A percentile compares a stretch with the other conserved stretches of the same genome.
Evolutionary conservation across 2,888 invertebrate species (phyloP).

Genomic region (Aspidapion aeneum): DNA sequence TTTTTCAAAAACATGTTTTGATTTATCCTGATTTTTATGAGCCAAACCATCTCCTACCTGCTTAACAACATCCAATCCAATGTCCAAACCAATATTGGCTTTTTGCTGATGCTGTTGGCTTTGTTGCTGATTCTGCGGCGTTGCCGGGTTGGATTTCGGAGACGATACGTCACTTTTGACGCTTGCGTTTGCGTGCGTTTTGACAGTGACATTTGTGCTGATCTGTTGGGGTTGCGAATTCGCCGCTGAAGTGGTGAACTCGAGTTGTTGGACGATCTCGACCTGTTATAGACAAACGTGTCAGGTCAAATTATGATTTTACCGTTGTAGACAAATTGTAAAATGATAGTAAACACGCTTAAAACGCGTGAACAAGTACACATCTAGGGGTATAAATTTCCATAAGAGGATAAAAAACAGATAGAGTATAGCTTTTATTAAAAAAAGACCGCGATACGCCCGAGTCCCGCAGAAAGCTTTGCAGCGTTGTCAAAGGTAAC

Average conservation of each 20-base stretch:
- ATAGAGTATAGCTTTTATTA: too few species aligned
- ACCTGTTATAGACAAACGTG: constrained; percentile 43
- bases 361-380: too few species aligned
- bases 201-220: constrained; percentile 89
- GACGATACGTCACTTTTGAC: constrained; percentile 58
- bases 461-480: too few species aligned
- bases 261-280: constrained; percentile 88
- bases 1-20: too few species aligned
- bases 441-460: too few species aligned
- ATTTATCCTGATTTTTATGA: neutral
- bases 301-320: too few species aligned
- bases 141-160: constrained; percentile 52
- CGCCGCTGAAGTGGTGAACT: constrained; percentile 84
- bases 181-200: constrained; percentile 68
- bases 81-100: constrained; percentile 48
- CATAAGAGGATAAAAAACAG: too few species aligned
- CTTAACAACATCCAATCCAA: constrained; percentile 59
- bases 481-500: too few species aligned
- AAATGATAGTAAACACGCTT: too few species aligned
- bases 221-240: constrained; percentile 88
- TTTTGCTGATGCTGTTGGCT: constrained; percentile 34
- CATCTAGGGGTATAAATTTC: too few species aligned
- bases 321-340: too few species aligned
- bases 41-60: constrained; percentile 30
- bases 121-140: constrained; percentile 48